A percentile compares a stretch with the other conserved stretches of the same genome.
These are phyloP conservation scores for Ascaphus truei DNA, from an alignment of 2,113 vertebrate genomes.

Conservation along the genomic window DNA sequence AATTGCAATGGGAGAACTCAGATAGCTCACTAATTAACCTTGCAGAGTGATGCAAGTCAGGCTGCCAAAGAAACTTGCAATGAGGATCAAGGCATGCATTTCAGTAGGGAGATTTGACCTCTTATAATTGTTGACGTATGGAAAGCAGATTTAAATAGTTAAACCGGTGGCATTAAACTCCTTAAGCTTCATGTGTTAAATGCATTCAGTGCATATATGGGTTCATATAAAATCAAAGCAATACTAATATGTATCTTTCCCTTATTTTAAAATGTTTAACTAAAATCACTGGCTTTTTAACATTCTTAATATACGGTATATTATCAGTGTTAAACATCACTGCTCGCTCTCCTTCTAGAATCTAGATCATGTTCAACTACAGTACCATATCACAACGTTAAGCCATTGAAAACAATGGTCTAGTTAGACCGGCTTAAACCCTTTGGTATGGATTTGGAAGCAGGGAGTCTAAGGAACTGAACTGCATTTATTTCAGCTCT, in stretches of 20 bases:
- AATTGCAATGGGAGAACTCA: conserved; percentile 21
- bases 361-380: too few species aligned
- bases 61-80: not conserved
- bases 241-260: not conserved
- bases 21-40: conserved; percentile 4
- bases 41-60: not conserved
- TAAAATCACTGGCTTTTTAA: too few species aligned
- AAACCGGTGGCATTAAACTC: not conserved
- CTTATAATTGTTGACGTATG: too few species aligned
- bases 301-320: too few species aligned
- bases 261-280: not conserved
- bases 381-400: too few species aligned
- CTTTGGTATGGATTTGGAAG: too few species aligned
- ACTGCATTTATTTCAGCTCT: too few species aligned
- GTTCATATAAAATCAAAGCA: not conserved
- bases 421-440: too few species aligned
- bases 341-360: too few species aligned
- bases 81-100: not conserved
- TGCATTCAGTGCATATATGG: not conserved
- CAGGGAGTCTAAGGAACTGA: too few species aligned
- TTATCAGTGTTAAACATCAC: too few species aligned
- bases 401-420: too few species aligned
- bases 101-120: not conserved
- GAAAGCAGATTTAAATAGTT: not conserved
- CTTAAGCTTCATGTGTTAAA: not conserved